A percentile compares a stretch with the other conserved stretches of the same genome.
These are phyloP conservation scores for Megalurothrips usitatus DNA, from an alignment of 2,888 invertebrate genomes.

Conservation along the genomic window DNA sequence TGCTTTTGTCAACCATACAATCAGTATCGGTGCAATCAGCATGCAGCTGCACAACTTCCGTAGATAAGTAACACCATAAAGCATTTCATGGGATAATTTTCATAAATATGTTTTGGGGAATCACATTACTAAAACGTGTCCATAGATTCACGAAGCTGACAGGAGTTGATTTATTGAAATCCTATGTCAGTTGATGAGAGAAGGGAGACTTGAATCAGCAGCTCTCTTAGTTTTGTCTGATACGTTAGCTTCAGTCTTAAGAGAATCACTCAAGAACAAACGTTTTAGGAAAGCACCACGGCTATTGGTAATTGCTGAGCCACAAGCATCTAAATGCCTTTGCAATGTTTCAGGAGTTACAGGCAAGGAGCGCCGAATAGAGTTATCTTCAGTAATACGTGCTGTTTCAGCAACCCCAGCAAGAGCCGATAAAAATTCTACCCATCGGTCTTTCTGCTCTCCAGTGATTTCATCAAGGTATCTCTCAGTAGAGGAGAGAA, in stretches of 20 bases:
- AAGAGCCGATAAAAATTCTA: not conserved
- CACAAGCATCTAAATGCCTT: conserved; percentile 5
- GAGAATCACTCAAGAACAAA: not conserved
- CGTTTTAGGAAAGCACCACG: not conserved
- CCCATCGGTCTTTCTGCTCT: not conserved
- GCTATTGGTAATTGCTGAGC: not conserved
- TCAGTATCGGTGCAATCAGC: no score
- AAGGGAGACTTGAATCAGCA: not conserved
- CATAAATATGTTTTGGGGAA: not conserved
- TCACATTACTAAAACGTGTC: not conserved
- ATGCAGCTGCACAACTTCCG: not conserved
- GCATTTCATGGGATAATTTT: not conserved
- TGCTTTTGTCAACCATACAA: no score
- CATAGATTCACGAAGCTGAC: not conserved
- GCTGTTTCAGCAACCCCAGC: conserved; percentile 19
- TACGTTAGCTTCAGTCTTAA: conserved; percentile 2
- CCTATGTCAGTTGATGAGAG: not conserved
- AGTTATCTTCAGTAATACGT: not conserved
- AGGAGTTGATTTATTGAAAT: not conserved
- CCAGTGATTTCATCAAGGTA: not conserved
- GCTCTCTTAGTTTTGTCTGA: not conserved
- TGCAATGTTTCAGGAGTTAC: not conserved
- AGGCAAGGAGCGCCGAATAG: not conserved
- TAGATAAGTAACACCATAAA: not conserved
- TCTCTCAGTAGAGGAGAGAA: not conserved